A percentile compares a stretch with the other conserved stretches of the same genome.
Conservation (phyloP, 2,113 vertebrate genomes). For the Hemicordylus capensis region DNA sequence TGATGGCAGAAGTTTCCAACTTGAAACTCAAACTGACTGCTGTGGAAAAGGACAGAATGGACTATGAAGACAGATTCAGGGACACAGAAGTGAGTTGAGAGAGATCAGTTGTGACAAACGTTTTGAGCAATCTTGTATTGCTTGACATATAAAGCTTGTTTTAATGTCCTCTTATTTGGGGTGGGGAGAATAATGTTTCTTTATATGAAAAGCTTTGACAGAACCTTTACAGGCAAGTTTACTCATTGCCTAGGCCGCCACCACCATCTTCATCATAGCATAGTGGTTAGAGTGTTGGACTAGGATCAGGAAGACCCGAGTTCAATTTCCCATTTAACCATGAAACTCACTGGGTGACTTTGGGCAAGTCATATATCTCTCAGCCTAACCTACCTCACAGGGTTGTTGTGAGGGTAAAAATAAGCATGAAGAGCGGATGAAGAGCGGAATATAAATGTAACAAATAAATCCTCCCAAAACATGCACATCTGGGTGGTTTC, state of each 20-base stretch:
- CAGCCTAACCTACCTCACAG: no score
- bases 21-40: conserved; percentile 90
- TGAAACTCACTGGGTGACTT: no score
- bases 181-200: not conserved
- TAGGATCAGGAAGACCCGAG: no score
- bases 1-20: conserved; percentile 94
- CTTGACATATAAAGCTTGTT: not conserved
- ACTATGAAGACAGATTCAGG: conserved; percentile 88
- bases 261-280: no score
- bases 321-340: no score
- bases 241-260: not conserved
- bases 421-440: no score
- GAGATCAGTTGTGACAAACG: not conserved
- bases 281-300: no score
- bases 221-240: not conserved
- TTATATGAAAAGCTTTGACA: not conserved
- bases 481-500: no score
- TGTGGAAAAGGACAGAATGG: conserved; percentile 87
- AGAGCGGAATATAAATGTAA: no score
- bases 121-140: not conserved
- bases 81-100: conserved; percentile 86
- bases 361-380: no score
- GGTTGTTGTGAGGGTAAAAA: no score
- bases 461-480: no score
- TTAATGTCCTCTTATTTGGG: not conserved